phyloP scores from a whole-genome alignment of 1,140 invertebrate species.

The Drosophila mauritiana region DNA sequence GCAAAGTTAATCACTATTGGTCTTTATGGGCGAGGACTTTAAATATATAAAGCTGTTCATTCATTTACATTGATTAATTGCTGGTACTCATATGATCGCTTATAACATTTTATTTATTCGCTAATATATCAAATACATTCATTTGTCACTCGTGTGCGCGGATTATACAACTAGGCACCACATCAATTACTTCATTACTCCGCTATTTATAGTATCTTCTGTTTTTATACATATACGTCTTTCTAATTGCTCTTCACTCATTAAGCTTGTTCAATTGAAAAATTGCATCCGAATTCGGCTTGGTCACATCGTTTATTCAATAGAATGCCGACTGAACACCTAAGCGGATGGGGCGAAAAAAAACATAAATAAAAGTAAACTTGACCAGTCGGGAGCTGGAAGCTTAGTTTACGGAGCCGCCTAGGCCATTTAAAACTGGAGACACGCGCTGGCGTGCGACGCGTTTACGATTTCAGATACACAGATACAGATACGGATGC shows the following conservation, averaged over 20 bases:
- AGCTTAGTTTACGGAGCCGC: constrained; percentile 22
- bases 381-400: constrained; percentile 40
- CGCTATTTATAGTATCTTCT: constrained; percentile 34
- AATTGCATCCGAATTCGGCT: constrained; percentile 69
- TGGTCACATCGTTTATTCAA: constrained; percentile 24
- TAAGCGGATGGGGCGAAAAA: constrained; percentile 15
- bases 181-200: constrained; percentile 44
- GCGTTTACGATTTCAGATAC: constrained; percentile 51
- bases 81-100: constrained; percentile 1
- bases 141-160: constrained; percentile 17
- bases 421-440: constrained; percentile 44
- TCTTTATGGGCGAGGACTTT: neutral
- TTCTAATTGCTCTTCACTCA: constrained; percentile 55
- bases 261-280: constrained; percentile 66
- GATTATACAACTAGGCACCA: constrained; percentile 22
- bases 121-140: constrained; percentile 26
- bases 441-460: constrained; percentile 62
- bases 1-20: constrained; percentile 15
- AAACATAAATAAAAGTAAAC: constrained; percentile 46
- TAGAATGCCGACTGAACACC: constrained; percentile 37
- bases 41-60: neutral
- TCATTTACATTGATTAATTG: constrained; percentile 11
- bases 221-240: constrained; percentile 15
- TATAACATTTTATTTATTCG: constrained; percentile 19
- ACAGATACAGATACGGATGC: constrained; percentile 56